Percentiles rank a stretch among this genome's conserved stretches.
Conservation (phyloP, 2,797 vertebrate genomes). For the Momotus momota region DNA sequence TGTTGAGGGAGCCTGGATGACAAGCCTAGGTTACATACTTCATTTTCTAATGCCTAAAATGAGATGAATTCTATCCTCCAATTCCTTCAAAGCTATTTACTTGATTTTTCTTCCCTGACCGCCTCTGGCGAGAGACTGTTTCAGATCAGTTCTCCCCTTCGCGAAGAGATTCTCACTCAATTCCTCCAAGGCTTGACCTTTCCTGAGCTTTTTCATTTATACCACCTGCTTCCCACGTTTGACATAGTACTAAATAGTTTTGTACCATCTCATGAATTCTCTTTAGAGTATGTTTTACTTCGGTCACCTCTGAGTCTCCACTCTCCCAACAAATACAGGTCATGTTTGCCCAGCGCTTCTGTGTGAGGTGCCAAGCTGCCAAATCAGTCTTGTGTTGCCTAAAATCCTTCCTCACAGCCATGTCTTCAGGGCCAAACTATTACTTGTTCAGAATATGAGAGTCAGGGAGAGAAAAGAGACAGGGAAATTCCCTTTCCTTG, state of each 20-base stretch:
- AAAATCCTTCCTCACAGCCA: background rate
- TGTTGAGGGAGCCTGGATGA: background rate
- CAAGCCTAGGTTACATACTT: background rate
- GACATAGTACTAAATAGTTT: background rate
- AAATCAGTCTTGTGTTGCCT: background rate
- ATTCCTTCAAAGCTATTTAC: slow-evolving; percentile 12
- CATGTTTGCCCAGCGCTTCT: background rate
- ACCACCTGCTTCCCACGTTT: slow-evolving; percentile 25
- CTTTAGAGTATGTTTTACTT: background rate
- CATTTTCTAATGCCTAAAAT: background rate
- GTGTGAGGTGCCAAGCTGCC: background rate
- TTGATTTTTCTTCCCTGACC: background rate
- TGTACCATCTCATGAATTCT: background rate
- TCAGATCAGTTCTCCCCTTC: background rate
- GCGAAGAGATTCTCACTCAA: background rate
- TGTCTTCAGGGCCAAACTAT: background rate
- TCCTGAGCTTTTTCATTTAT: background rate
- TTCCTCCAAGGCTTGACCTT: slow-evolving; percentile 46
- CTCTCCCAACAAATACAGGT: background rate
- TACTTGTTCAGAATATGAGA: background rate
- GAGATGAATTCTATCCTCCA: background rate
- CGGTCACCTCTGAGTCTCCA: background rate
- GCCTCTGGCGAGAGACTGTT: background rate
- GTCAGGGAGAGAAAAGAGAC: background rate
- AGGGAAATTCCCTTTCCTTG: background rate